These are phyloP conservation scores for Telmatherina bonti DNA, from an alignment of 2,797 vertebrate species.

Conservation along the genomic window DNA sequence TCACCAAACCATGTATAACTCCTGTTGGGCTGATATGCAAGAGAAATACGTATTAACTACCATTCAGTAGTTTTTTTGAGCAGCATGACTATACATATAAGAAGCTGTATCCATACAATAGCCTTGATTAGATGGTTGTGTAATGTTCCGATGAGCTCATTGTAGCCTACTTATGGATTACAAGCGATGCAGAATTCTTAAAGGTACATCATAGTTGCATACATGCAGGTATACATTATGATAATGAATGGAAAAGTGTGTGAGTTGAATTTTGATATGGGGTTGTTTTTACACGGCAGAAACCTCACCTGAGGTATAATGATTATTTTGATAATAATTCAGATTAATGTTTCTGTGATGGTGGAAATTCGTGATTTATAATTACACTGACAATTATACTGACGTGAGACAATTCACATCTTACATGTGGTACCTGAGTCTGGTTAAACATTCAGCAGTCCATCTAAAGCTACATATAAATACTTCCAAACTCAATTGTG, in stretches of 20 bases:
- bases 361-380: neutral
- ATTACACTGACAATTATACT: neutral
- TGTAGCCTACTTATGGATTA: conserved; percentile 4
- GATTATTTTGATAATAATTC: neutral
- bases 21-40: neutral
- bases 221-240: neutral
- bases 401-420: neutral
- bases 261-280: neutral
- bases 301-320: neutral
- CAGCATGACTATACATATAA: neutral
- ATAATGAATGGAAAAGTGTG: neutral
- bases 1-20: neutral
- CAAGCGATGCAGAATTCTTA: neutral
- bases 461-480: neutral
- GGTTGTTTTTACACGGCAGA: neutral
- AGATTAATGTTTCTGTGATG: neutral
- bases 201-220: neutral
- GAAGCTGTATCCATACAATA: neutral
- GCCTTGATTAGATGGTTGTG: conserved; percentile 1
- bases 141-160: neutral
- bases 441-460: neutral
- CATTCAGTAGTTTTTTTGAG: neutral
- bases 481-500: neutral
- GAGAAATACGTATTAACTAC: neutral
- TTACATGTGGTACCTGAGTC: no score